Percentiles rank a stretch among this genome's conserved stretches.
Conservation (phyloP, 2,797 vertebrate species). For the Sebastes steindachneri region DNA sequence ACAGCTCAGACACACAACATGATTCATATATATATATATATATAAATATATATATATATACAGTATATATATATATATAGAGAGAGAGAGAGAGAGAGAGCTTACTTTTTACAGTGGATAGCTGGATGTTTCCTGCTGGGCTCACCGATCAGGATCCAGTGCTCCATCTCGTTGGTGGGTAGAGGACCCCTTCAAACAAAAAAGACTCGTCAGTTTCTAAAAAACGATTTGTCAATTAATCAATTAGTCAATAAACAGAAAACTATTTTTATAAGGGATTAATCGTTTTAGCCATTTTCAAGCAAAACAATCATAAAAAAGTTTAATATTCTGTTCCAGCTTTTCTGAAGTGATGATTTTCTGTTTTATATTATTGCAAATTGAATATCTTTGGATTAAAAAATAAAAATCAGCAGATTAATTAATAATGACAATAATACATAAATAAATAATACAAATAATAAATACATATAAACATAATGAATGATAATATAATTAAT, state of each 20-base stretch:
- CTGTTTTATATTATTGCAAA: no score
- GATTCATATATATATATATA: not conserved
- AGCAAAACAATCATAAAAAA: no score
- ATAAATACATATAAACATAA: no score
- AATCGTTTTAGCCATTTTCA: not conserved
- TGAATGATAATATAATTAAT: not conserved
- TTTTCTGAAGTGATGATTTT: no score
- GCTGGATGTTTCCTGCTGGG: conserved; percentile 97
- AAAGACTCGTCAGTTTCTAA: not conserved
- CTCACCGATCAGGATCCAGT: conserved; percentile 98
- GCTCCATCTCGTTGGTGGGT: conserved; percentile 90
- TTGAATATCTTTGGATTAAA: no score
- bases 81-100: not conserved
- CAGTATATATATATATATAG: no score
- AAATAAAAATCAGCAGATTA: no score
- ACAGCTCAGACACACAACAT: not conserved
- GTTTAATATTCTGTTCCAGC: no score
- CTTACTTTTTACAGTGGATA: conserved; percentile 98
- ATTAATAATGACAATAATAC: no score
- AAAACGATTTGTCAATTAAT: no score
- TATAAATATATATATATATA: no score
- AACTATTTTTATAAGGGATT: not conserved
- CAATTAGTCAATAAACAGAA: not conserved
- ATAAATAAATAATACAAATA: no score
- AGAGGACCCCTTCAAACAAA: conserved; percentile 84